A percentile compares a stretch with the other conserved stretches of the same genome.
Conservation (phyloP, 2,797 vertebrate species). For the Periparus ater region DNA sequence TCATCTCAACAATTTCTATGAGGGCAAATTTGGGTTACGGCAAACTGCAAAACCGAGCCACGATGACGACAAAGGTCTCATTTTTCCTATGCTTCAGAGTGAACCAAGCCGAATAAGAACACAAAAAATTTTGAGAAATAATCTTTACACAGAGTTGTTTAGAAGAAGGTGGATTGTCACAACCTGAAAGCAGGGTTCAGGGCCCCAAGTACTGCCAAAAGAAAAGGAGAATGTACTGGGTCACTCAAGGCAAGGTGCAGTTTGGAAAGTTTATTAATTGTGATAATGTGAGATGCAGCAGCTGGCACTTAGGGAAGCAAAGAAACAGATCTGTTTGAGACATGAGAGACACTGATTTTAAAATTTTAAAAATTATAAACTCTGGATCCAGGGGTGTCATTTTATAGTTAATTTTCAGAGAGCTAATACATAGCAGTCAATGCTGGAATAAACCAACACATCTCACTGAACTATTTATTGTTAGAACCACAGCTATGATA, state of each 20-base stretch:
- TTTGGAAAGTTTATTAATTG: neutral
- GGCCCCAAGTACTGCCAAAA: neutral
- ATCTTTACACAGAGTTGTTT: neutral
- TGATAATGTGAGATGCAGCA: neutral
- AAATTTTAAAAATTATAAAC: neutral
- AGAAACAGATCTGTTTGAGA: neutral
- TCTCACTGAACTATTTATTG: neutral
- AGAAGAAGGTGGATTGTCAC: neutral
- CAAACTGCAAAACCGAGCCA: neutral
- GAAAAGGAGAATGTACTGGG: neutral
- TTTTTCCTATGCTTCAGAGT: neutral
- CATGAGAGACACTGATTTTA: neutral
- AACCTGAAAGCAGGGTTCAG: neutral
- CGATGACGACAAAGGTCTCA: neutral
- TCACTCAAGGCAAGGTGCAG: neutral
- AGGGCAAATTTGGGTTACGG: neutral
- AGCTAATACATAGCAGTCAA: neutral
- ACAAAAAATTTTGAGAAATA: neutral
- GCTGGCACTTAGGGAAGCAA: neutral
- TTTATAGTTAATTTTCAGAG: constrained; percentile 26
- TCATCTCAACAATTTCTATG: neutral
- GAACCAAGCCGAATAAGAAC: neutral
- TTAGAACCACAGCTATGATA: constrained; percentile 19
- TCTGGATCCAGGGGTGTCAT: neutral
- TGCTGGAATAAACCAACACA: neutral